Evolutionary conservation across 2,797 vertebrate genomes (phyloP).

Genomic region (Enteromius paludinosus): DNA sequence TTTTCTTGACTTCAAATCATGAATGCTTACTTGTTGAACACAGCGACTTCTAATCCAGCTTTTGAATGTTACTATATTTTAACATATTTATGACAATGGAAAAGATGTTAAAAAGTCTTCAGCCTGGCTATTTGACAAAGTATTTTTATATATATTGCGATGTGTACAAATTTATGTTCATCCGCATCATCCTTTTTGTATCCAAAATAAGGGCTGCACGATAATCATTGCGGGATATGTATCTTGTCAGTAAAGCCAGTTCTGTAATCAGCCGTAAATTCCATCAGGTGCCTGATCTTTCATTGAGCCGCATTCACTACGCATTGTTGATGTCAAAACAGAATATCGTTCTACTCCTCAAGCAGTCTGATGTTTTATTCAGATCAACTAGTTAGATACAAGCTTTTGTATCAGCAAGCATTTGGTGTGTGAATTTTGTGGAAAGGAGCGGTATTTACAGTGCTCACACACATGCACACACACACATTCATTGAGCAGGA

Average conservation of each 20-base stretch:
- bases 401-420: neutral
- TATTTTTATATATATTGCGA: too few relatives aligned
- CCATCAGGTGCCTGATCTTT: too few relatives aligned
- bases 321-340: too few relatives aligned
- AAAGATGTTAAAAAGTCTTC: neutral
- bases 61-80: neutral
- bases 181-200: too few relatives aligned
- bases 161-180: too few relatives aligned
- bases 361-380: constrained; percentile 2
- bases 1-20: neutral
- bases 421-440: neutral
- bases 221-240: too few relatives aligned
- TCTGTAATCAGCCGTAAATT: too few relatives aligned
- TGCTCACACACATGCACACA: constrained; percentile 7
- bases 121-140: neutral
- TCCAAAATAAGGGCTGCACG: too few relatives aligned
- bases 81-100: neutral
- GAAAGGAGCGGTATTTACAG: neutral
- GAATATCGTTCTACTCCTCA: too few relatives aligned
- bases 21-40: neutral
- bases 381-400: neutral
- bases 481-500: neutral
- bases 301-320: too few relatives aligned
- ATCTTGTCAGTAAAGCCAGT: too few relatives aligned
- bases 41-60: neutral